Evolutionary conservation across 2,888 invertebrate species (phyloP), one percentile per base, ranked within the genome.

Genomic region (Cantharis nigra): DNA sequence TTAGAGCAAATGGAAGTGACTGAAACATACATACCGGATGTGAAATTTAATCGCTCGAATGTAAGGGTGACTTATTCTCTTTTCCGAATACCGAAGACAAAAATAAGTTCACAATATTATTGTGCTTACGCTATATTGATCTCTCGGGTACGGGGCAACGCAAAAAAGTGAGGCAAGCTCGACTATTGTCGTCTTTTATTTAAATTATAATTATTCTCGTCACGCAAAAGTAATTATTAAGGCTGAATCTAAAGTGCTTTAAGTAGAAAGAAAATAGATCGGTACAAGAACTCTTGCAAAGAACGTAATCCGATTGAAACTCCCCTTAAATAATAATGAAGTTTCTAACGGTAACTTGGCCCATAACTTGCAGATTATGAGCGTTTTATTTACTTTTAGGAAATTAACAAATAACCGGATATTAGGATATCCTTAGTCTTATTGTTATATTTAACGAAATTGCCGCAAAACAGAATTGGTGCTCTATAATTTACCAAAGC

Each of bases 21-120:
- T 78, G 79, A 78, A 79, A 79, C 71, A 79, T 75, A 79, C 78
- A 75, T 77, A 76, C 77, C 79, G 78, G 79, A 79, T 78, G 77
- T 79, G 71, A 69, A 75, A 65, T 72, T 79, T 79, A 77, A 79
- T 77, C 72, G 65, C 13, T 26, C 7, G 26, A n/a, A n/a, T 49
- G 7, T 49, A n/a, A 65, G 79, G 79, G 79, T 77, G 72, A 75
- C 62, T 69, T 73, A 70, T 76, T 70, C 70, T 72, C 69, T 67
- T 71, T 72, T 74, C 76, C 49, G 72, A 75, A 69, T 77, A 77
- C 64, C 64, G 28, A 67, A 70, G 75, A 74, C 74, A 69, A 74
- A 77, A 74, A 77, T 77, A 77, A 77, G 73, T 71, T 63, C 70
- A 26, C 69, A 49, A 49, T 16, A 16, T 69, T 18, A 63, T 75